These are phyloP conservation scores for Ptychodera flava DNA, from an alignment of 35 echinoderm and acorn worm species.

Conservation along the genomic window DNA sequence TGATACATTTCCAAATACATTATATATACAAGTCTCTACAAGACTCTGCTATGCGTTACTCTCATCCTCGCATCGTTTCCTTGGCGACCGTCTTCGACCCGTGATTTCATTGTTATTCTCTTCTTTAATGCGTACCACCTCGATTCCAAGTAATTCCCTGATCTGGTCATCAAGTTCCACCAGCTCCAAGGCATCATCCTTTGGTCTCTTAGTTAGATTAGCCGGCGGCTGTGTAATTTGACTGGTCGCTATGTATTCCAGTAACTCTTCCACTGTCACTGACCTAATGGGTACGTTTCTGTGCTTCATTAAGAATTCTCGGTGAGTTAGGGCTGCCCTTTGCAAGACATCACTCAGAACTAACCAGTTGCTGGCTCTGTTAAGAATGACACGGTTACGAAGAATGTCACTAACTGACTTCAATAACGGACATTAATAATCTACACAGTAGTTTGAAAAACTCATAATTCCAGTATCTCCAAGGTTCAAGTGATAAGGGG, in stretches of 20 bases:
- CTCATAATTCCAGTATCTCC: too few relatives aligned
- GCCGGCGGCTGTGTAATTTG: not conserved
- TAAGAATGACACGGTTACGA: not conserved
- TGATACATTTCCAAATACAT: too few relatives aligned
- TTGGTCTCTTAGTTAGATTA: not conserved
- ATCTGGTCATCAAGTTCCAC: slow-evolving; percentile 11
- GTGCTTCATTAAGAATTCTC: not conserved
- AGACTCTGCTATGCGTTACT: not conserved
- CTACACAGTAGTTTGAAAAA: too few relatives aligned
- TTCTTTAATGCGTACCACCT: not conserved
- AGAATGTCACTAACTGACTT: not conserved
- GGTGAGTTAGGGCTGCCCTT: not conserved
- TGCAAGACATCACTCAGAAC: not conserved
- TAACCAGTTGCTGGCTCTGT: slow-evolving; percentile 10
- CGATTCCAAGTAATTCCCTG: not conserved
- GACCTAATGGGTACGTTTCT: not conserved
- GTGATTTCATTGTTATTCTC: not conserved
- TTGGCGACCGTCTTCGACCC: not conserved
- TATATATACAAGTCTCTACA: too few relatives aligned
- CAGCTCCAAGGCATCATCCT: not conserved
- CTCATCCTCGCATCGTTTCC: not conserved
- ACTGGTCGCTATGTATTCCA: not conserved
- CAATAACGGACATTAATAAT: not conserved
- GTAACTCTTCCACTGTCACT: not conserved
- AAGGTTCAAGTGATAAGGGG: too few relatives aligned